Base-by-base conservation (phyloP, 2,888 invertebrate species). In the Nomada flava region DNA sequence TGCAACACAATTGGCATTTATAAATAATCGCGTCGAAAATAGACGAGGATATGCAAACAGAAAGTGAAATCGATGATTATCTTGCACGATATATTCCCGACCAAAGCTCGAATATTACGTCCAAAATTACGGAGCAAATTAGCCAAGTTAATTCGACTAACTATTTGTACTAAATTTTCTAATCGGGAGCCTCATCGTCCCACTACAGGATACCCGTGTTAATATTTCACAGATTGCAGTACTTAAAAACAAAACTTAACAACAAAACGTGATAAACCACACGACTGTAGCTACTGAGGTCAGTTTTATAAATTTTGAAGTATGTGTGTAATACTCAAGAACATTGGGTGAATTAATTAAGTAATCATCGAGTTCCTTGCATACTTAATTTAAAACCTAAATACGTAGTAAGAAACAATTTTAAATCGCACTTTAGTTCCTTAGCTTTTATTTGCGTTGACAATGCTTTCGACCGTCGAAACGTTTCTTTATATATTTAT, bases 111-210 rank as follows among this genome's bases (percentile, higher is more conserved):
- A 79, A 65, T 65, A 65, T 71, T 71, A 82, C 79, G 85, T 88
- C 77, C 79, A 83, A 82, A 71, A 76, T 71, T 59, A 76, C 55
- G 70, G 62, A 83, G 47, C 72, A 83, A 83, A 71, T 65, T 76
- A 70, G 53, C 57, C 47, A 74, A 52, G 77, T 67, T 67, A 62
- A 74, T 82, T 77, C 69, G 72, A 76, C 62, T 52, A 69, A 65
- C 57, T 73, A 42, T 83, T 88, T 86, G 60, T 86, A 83, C 44
- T 20, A 82, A 82, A 76, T 85, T 86, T 88, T 82, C 82, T 57
- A 80, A 78, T 23, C 68, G 55, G 71, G 55, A 67, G 36, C 44
- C 62, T 55, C n/a, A 68, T 53, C 36, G 20, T 55, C 70, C 15
- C 26, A 44, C 60, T 79, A 23, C 36, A 63, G 63, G 44, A 63